Base-by-base conservation (phyloP, 1,140 invertebrate genomes). In the Lethocerus indicus region DNA sequence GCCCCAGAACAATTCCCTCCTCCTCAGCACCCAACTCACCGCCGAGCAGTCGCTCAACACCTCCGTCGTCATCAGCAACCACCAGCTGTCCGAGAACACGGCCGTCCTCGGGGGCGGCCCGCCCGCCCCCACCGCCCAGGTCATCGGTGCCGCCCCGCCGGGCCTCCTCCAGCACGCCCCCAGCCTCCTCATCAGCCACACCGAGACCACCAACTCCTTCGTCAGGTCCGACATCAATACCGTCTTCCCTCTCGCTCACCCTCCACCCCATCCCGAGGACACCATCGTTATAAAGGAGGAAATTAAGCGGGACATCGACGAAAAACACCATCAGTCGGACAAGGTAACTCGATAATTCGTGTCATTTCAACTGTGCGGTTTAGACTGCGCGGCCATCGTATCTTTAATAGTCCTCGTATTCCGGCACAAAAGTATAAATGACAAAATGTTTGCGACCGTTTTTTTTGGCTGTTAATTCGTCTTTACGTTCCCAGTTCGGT, bases 151-250 rank as follows among this genome's bases (percentile, higher is more conserved):
- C n/a, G n/a, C n/a, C n/a, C n/a, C n/a, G n/a, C n/a, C n/a, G n/a
- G 21, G 36, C 16, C 21, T 50, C 27, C 50, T 47, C 2, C 50
- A 52, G 12, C 13, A 47, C 21, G 27, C 44, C 21, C 50, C 50
- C 4, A 47, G 52, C 24, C 27, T 54, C 24, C 48, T 54, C 21
- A 54, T 50, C 37, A 46, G 43, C 25, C 50, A 51, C 29, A 53
- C 51, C 2, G 51, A 53, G 16, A 50, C 42, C n/a, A 43, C 49
- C 4, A 53, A 53, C 32, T 53, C 47, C 23, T 49, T 53, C 16
- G 37, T 37, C 28, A 44, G 42, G 14, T 51, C 41, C 28, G 42
- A 45, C 27, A 44, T 44, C 21, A 45, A 51, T 28, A 36, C 49
- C 1, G 41, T 45, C 9, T 51, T 32, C 23, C 41, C 49, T 12